Evolutionary conservation across 2,113 vertebrate species (phyloP).

Genomic region (Ageneiosus marmoratus): DNA sequence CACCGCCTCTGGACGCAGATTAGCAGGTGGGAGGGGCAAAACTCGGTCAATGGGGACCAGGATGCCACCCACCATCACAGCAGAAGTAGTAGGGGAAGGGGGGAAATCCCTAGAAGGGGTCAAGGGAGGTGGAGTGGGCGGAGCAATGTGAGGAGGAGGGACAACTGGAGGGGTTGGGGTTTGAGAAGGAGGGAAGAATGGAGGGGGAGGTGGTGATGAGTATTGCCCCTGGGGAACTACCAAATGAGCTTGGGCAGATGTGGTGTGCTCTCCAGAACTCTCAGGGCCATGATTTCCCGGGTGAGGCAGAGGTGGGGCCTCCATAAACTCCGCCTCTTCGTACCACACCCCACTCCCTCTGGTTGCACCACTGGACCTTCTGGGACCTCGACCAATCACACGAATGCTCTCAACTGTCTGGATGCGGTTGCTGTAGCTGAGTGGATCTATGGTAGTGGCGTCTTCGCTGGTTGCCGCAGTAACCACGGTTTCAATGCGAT

Average conservation of each 20-base stretch:
- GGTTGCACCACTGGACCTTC: conserved; percentile 72
- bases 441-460: conserved; percentile 85
- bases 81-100: conserved; percentile 64
- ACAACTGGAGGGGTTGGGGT: conserved; percentile 58
- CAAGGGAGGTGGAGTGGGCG: conserved; percentile 51
- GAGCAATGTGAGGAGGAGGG: conserved; percentile 62
- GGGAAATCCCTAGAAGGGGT: conserved; percentile 66
- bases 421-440: conserved; percentile 86
- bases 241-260: conserved; percentile 57
- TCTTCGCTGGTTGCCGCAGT: conserved; percentile 86
- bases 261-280: conserved; percentile 59
- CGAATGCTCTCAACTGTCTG: conserved; percentile 94
- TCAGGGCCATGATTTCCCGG: conserved; percentile 68
- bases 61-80: conserved; percentile 75
- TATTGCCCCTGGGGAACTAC: conserved; percentile 65
- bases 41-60: conserved; percentile 68
- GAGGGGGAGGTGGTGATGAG: conserved; percentile 61
- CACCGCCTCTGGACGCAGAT: conserved; percentile 58
- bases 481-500: conserved; percentile 91
- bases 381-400: conserved; percentile 80
- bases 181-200: conserved; percentile 56
- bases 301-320: conserved; percentile 59
- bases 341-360: conserved; percentile 71
- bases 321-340: conserved; percentile 76
- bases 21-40: conserved; percentile 57